Evolutionary conservation across 2,113 vertebrate species (phyloP), one percentile per base, ranked within the genome.

Genomic region (Oncorhynchus clarkii): DNA sequence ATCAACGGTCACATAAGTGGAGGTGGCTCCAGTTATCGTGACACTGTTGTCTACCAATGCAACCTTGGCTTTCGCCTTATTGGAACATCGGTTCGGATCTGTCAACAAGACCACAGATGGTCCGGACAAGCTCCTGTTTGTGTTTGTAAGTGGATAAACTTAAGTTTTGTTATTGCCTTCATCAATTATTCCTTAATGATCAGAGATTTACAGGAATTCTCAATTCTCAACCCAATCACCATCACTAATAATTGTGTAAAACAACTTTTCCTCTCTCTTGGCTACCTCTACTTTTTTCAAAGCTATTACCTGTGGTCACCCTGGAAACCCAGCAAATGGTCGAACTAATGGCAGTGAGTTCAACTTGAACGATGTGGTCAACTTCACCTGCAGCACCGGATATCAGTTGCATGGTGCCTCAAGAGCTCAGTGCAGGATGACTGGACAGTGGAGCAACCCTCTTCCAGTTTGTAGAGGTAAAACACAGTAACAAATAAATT

Each of bases 251-350:
- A 16, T 18, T 54, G 51, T 14, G 51, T 54, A 54, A 54, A 54
- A 54, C 51, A 1, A 54, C 18, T 18, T 18, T 18, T 14, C 5
- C 16, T 54, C 51, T 54, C 16, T 18, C 51, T 54, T 54, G 51
- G 51, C 51, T 54, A 18, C 49, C 24, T 70, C 48, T 75, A 9
- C 22, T 71, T 76, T 84, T 60, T 83, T 51, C 57, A 65, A 84
- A 99, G 98, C 98, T 18, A 99, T 99, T 85, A 99, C 97, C 0
- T 99, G 98, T 75, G 98, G 98, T 65, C 98, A 99, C 84, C 98
- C 98, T 0, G 98, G 98, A 78, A 99, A 99, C 88, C 98, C 98
- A 14, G 88, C 92, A 68, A 94, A 96, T 0, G 98, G 98, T 4
- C 82, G 93, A 74, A 99, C 98, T n/a, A 96, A 96, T 1, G 97